phyloP scores from a whole-genome alignment of 2,888 invertebrate species.

The Ectemnius lituratus region DNA sequence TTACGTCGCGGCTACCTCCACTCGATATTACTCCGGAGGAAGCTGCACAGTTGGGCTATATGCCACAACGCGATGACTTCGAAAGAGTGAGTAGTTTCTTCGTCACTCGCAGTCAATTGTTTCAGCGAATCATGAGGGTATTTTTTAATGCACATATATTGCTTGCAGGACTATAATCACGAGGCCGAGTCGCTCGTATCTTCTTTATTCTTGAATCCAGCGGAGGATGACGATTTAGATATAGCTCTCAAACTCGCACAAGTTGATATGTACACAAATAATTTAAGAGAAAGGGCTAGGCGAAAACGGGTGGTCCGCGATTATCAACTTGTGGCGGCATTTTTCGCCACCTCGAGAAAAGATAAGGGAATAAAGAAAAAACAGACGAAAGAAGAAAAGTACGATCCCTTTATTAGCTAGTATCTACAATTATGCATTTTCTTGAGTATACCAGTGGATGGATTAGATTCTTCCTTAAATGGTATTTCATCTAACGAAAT shows the following conservation, averaged over 20 bases:
- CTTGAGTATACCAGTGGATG: background rate
- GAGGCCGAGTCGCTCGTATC: constrained; percentile 95
- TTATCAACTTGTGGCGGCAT: constrained; percentile 92
- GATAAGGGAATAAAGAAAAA: constrained; percentile 80
- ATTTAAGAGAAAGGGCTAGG: constrained; percentile 90
- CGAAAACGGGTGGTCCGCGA: constrained; percentile 94
- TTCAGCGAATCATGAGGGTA: background rate
- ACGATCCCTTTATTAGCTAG: constrained; percentile 61
- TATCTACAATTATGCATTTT: constrained; percentile 1
- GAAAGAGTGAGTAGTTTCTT: constrained; percentile 85
- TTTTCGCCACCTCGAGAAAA: constrained; percentile 85
- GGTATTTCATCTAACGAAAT: constrained; percentile 18
- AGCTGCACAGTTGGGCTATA: constrained; percentile 93
- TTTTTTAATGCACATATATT: background rate
- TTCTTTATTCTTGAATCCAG: constrained; percentile 86
- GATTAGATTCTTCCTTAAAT: background rate
- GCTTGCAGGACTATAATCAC: constrained; percentile 90
- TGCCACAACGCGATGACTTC: constrained; percentile 97
- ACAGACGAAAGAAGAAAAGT: constrained; percentile 90
- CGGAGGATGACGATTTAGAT: constrained; percentile 94
- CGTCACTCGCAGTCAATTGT: background rate
- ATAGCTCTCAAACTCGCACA: constrained; percentile 93
- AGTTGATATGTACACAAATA: constrained; percentile 93
- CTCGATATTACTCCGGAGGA: constrained; percentile 91
- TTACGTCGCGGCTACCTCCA: constrained; percentile 86